Conservation (phyloP, 2,888 invertebrate genomes). For the Lumbricus terrestris region DNA sequence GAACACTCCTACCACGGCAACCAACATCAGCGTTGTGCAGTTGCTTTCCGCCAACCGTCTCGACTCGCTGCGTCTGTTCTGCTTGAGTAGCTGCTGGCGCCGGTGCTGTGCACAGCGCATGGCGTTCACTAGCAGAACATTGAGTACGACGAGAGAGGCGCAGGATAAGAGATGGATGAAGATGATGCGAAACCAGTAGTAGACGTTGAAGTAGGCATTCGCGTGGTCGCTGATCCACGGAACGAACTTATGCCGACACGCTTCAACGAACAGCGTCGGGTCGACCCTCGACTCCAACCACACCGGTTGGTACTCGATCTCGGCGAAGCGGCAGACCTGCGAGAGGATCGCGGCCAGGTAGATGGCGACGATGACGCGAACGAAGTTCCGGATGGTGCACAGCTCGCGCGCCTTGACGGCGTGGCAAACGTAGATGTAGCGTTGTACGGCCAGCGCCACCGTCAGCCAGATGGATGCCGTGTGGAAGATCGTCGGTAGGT, state of each 20-base stretch:
- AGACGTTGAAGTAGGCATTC: slow-evolving; percentile 66
- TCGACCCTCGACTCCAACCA: slow-evolving; percentile 63
- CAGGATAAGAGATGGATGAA: slow-evolving; percentile 89
- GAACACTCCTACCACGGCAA: slow-evolving; percentile 58
- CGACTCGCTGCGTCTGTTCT: slow-evolving; percentile 60
- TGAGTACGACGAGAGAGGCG: slow-evolving; percentile 81
- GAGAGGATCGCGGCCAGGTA: slow-evolving; percentile 66
- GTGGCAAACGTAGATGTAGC: slow-evolving; percentile 92
- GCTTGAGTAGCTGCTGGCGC: slow-evolving; percentile 75
- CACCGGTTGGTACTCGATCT: slow-evolving; percentile 26
- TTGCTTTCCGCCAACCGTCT: slow-evolving; percentile 55
- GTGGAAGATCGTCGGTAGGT: slow-evolving; percentile 52
- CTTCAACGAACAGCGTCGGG: background rate
- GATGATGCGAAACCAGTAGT: slow-evolving; percentile 77
- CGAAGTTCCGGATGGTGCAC: slow-evolving; percentile 67
- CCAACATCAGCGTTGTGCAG: slow-evolving; percentile 47
- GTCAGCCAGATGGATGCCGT: slow-evolving; percentile 35
- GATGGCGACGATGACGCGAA: slow-evolving; percentile 76
- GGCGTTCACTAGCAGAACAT: slow-evolving; percentile 80
- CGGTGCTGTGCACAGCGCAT: slow-evolving; percentile 80
- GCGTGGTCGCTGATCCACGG: background rate
- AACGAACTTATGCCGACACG: background rate
- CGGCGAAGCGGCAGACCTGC: slow-evolving; percentile 29
- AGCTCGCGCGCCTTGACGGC: slow-evolving; percentile 79
- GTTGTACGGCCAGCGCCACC: slow-evolving; percentile 63